Base-by-base conservation (phyloP, 2,888 invertebrate species). In the Drosophila anceps region DNA sequence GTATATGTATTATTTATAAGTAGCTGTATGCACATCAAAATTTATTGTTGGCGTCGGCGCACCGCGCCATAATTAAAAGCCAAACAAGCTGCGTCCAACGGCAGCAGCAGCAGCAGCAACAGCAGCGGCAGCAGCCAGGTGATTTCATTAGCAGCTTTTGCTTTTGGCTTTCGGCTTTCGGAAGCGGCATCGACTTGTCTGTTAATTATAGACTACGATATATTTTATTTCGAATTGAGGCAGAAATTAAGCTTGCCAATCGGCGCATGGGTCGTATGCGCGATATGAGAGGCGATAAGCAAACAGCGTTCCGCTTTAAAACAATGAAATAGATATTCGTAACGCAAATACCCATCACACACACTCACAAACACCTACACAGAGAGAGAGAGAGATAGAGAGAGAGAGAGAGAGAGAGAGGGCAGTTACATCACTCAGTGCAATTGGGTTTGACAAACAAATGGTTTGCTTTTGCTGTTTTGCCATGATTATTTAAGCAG, bases 11-110 rank as follows among this genome's bases (percentile, higher is more conserved):
- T 55, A 37, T 65, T 44, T 51, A 58, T 72, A 65, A 65, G 72
- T 64, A 57, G 73, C 66, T 77, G 12, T 73, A 78, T 78, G 78
- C 74, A 74, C 67, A 78, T 76, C 76, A 61, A 81, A 85, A 84
- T 85, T 82, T 84, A 87, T 87, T 87, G 79, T 76, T 80, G 76
- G 71, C 87, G 73, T 77, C 84, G 86, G 67, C 84, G 79, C 86
- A 81, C 57, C 84, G 73, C 61, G 84, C 84, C 84, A 84, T 84
- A 84, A 87, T 84, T 84, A 84, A 84, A 87, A 87, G 76, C 84
- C 80, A 84, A 84, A 87, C 84, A 84, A 84, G 87, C 84, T 64
- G 80, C 77, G 61, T 51, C 58, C 51, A 46, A 46, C 70, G 44
- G 48, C 37, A 27, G n/a, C 53, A 35, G n/a, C 24, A 33, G 33